phyloP scores from a whole-genome alignment of 2,888 invertebrate genomes.

The Hypomecis atomaria region DNA sequence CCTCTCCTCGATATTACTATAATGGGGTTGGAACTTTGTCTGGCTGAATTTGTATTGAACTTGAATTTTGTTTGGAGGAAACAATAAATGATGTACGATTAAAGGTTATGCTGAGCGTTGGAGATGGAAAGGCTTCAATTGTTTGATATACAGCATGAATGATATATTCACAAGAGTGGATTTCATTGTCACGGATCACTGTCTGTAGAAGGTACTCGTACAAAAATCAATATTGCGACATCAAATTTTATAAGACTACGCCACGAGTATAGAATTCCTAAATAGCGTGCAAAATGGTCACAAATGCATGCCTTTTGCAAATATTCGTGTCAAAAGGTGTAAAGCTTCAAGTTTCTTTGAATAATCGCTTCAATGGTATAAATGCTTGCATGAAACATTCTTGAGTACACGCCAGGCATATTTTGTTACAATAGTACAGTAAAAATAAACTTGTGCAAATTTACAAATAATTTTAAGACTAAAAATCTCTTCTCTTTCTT shows the following conservation, averaged over 20 bases:
- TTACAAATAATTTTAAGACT: too few relatives aligned
- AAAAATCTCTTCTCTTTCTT: too few relatives aligned
- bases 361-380: constrained; percentile 7
- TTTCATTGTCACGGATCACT: constrained; percentile 16
- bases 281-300: constrained; percentile 14
- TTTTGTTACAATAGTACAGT: neutral
- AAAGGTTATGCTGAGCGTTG: constrained; percentile 2
- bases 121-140: constrained; percentile 11
- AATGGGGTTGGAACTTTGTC: constrained; percentile 23
- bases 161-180: constrained; percentile 24
- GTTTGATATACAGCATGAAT: constrained; percentile 13
- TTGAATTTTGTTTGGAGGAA: constrained; percentile 24
- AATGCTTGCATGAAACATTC: constrained; percentile 18
- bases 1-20: constrained; percentile 30
- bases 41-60: constrained; percentile 32
- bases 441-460: too few relatives aligned
- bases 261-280: neutral
- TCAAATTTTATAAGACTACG: neutral
- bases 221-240: neutral
- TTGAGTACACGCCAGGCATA: constrained; percentile 6
- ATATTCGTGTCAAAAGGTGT: constrained; percentile 28
- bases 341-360: constrained; percentile 17
- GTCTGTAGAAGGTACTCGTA: neutral
- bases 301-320: constrained; percentile 12
- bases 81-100: constrained; percentile 24